Conservation (phyloP, 2,797 vertebrate genomes). For the Anableps anableps region DNA sequence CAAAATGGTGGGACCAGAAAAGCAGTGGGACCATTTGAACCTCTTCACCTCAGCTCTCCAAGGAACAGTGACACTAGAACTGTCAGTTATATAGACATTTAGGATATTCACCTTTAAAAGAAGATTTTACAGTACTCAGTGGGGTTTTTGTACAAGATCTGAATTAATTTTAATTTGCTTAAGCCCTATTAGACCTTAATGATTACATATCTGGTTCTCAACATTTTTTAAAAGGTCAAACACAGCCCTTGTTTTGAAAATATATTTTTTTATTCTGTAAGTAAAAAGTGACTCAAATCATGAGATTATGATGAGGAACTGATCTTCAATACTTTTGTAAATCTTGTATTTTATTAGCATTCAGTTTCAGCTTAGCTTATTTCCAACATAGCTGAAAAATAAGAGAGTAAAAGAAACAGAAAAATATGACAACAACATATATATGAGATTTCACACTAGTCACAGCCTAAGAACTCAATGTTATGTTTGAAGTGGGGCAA, state of each 20-base stretch:
- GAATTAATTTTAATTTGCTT: background rate
- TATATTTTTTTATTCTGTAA: background rate
- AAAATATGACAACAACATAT: background rate
- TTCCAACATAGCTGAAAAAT: background rate
- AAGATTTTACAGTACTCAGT: constrained; percentile 21
- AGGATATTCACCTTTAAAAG: constrained; percentile 25
- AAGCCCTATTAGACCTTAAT: background rate
- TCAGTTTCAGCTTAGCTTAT: background rate
- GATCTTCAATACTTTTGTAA: background rate
- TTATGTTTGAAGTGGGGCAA: background rate
- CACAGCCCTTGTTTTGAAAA: no score
- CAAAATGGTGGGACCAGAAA: constrained; percentile 38
- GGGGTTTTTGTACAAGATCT: background rate
- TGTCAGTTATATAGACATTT: constrained; percentile 22
- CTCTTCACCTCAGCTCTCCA: constrained; percentile 35
- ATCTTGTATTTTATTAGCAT: background rate
- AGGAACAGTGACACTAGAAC: constrained; percentile 30
- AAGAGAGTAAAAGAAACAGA: background rate
- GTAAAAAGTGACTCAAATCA: background rate
- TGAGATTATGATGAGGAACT: background rate
- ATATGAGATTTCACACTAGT: background rate
- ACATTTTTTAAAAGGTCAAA: background rate
- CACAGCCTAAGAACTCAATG: background rate
- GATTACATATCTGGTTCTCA: background rate
- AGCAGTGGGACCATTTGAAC: constrained; percentile 50